These are phyloP conservation scores for Hydrozoanthus tunicans DNA, from an alignment of 64 coral and sea anemone genomes.

Conservation along the genomic window DNA sequence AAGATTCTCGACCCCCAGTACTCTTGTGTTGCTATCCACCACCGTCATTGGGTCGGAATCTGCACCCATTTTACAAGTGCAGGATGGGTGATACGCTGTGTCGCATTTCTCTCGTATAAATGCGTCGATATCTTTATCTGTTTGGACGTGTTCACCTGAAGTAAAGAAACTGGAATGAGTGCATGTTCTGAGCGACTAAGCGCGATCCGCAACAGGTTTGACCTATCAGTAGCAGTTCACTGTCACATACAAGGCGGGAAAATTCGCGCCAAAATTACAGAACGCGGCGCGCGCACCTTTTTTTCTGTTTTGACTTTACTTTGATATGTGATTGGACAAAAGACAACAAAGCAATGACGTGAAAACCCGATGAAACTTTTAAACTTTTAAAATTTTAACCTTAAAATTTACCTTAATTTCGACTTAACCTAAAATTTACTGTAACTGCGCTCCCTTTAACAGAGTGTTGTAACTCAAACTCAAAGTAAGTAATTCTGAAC, in stretches of 20 bases:
- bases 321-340: no score
- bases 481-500: no score
- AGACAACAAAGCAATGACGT: no score
- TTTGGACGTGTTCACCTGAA: slow-evolving; percentile 65
- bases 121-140: slow-evolving; percentile 80
- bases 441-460: neutral
- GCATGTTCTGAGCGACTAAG: no score
- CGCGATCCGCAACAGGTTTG: no score
- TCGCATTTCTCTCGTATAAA: slow-evolving; percentile 64
- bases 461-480: no score
- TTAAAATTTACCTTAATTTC: neutral
- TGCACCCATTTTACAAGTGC: slow-evolving; percentile 83
- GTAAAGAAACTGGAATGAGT: neutral
- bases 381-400: neutral
- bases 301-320: no score
- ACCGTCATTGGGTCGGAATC: slow-evolving; percentile 71
- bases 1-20: slow-evolving; percentile 67
- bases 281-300: no score
- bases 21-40: slow-evolving; percentile 61
- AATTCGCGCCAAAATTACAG: no score
- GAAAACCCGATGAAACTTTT: no score
- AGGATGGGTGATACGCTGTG: slow-evolving; percentile 81
- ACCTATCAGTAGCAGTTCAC: no score
- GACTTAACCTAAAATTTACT: neutral
- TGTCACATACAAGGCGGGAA: no score